phyloP scores from a whole-genome alignment of 2,888 invertebrate species.

The Candidula unifasciata region DNA sequence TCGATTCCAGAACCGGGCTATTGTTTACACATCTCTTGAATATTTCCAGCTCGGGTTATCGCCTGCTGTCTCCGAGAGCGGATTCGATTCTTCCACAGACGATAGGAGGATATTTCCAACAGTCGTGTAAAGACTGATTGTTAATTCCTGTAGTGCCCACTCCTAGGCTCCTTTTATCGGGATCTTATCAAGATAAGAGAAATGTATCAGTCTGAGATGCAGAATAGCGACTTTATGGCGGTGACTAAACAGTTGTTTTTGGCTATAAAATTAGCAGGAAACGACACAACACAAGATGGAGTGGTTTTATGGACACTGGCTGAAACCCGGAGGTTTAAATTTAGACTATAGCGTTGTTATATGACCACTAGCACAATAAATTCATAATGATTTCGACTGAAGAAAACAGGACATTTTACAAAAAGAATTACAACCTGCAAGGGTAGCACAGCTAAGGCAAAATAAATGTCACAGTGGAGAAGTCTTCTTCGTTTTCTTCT shows the following conservation, averaged over 20 bases:
- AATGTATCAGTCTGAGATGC: neutral
- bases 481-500: too few relatives aligned
- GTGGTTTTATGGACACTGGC: neutral
- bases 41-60: slow-evolving; percentile 11
- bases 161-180: neutral
- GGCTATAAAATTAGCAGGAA: neutral
- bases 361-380: too few relatives aligned
- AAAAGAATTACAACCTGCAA: too few relatives aligned
- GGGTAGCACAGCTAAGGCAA: too few relatives aligned
- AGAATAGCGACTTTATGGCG: neutral
- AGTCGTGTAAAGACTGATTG: neutral
- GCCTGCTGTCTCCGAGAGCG: slow-evolving; percentile 10
- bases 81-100: neutral
- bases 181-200: neutral
- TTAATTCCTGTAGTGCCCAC: neutral
- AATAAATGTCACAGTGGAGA: too few relatives aligned
- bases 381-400: too few relatives aligned
- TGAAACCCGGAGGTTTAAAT: neutral
- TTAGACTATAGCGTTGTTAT: too few relatives aligned
- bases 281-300: neutral
- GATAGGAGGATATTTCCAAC: neutral
- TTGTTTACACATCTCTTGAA: slow-evolving; percentile 37
- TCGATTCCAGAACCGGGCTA: slow-evolving; percentile 21
- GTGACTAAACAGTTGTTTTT: neutral
- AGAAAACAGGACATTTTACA: too few relatives aligned